Conservation (phyloP, 2,888 invertebrate genomes). For the Lysandra coridon region DNA sequence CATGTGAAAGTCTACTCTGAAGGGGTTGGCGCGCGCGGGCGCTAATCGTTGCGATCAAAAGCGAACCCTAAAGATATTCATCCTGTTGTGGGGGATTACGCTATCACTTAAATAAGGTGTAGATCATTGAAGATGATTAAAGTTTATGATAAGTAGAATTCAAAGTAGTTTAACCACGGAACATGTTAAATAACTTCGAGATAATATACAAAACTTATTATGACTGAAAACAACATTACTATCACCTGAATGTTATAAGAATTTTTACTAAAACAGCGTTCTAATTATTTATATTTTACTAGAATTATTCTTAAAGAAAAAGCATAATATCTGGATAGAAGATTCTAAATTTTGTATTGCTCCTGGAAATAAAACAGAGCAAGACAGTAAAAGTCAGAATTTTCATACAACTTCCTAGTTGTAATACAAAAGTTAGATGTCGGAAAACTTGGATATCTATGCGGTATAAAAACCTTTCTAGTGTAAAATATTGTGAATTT, state of each 20-base stretch:
- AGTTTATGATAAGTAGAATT: not conserved
- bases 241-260: too few relatives aligned
- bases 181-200: too few relatives aligned
- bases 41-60: conserved; percentile 10
- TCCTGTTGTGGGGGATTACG: conserved; percentile 12
- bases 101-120: not conserved
- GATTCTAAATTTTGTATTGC: too few relatives aligned
- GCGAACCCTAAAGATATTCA: not conserved
- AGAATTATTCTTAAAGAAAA: too few relatives aligned
- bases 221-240: too few relatives aligned
- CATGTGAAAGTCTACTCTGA: too few relatives aligned
- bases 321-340: not conserved
- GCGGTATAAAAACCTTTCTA: not conserved
- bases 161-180: not conserved
- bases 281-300: too few relatives aligned
- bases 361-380: not conserved
- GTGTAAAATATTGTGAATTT: too few relatives aligned
- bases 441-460: not conserved
- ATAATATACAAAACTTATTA: too few relatives aligned
- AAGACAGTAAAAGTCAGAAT: not conserved
- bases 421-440: not conserved
- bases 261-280: too few relatives aligned
- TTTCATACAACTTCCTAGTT: not conserved
- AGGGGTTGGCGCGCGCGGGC: not conserved
- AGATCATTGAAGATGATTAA: not conserved